Conservation (phyloP, 2,888 invertebrate species). For the Rhamnusium bicolor region DNA sequence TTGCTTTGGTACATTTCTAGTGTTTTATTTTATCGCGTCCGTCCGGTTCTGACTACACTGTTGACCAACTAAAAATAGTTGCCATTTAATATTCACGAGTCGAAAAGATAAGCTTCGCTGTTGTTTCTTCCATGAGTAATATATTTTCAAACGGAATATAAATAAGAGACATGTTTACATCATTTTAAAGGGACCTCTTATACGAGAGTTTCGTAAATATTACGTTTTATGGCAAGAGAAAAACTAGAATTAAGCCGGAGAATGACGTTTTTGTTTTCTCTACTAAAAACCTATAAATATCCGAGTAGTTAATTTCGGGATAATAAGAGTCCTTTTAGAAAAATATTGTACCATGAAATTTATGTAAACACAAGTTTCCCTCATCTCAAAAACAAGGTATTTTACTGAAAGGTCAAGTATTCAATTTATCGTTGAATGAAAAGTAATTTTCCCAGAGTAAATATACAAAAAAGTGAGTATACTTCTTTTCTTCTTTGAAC, state of each 20-base stretch:
- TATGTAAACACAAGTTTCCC: not conserved
- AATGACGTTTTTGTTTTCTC: not conserved
- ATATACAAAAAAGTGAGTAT: not conserved
- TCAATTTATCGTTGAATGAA: not conserved
- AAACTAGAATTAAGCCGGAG: not conserved
- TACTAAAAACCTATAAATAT: constrained; percentile 16
- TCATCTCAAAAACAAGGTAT: not conserved
- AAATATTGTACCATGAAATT: not conserved
- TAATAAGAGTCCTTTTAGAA: not conserved
- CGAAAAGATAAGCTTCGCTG: constrained; percentile 7
- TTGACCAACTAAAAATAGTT: constrained; percentile 18
- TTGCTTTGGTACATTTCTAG: too few relatives aligned
- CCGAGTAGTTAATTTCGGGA: constrained; percentile 7
- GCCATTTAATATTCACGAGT: constrained; percentile 19
- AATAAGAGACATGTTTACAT: constrained; percentile 21
- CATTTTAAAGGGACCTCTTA: not conserved
- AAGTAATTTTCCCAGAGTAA: constrained; percentile 2
- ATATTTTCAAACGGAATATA: constrained; percentile 21
- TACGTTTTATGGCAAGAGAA: not conserved
- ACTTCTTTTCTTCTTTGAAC: not conserved
- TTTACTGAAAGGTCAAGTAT: not conserved
- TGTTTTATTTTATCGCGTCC: not conserved
- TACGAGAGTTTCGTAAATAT: constrained; percentile 1
- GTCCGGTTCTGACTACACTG: constrained; percentile 5
- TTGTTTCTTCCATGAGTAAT: constrained; percentile 7